Evolutionary conservation across 2,888 invertebrate genomes (phyloP).

Genomic region (Nomada fabriciana): DNA sequence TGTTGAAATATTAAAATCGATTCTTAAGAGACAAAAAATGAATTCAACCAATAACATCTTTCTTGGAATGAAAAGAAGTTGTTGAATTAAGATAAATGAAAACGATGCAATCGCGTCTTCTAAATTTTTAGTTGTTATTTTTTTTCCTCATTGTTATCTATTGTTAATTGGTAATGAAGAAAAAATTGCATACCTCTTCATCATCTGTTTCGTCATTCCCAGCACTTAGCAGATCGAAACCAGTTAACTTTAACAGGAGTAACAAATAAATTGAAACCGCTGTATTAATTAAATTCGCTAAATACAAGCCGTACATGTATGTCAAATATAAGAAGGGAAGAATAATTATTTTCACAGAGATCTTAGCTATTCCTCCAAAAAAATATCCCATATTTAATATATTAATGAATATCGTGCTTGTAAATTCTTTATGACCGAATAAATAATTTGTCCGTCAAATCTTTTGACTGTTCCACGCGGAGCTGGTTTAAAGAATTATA

Average conservation of each 20-base stretch:
- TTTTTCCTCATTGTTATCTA: neutral
- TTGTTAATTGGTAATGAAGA: neutral
- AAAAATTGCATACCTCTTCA: conserved; percentile 46
- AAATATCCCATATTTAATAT: conserved; percentile 33
- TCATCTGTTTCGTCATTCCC: conserved; percentile 7
- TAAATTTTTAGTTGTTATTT: neutral
- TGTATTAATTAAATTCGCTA: conserved; percentile 28
- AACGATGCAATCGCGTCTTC: neutral
- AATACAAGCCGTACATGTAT: conserved; percentile 24
- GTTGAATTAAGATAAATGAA: neutral
- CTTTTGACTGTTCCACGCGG: neutral
- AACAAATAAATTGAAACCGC: conserved; percentile 29
- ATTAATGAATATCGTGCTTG: neutral
- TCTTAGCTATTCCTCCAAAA: conserved; percentile 42
- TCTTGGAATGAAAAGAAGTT: neutral
- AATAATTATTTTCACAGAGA: conserved; percentile 40
- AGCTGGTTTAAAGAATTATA: neutral
- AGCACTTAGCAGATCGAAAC: neutral
- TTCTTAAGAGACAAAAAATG: too few species aligned
- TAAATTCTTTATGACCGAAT: neutral
- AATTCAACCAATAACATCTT: too few species aligned
- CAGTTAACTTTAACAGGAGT: conserved; percentile 29
- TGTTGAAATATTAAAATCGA: too few species aligned
- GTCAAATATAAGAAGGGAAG: conserved; percentile 46
- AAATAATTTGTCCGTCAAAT: neutral